Base-by-base conservation (phyloP, 2,113 vertebrate species). In the Phalacrocorax carbo region DNA sequence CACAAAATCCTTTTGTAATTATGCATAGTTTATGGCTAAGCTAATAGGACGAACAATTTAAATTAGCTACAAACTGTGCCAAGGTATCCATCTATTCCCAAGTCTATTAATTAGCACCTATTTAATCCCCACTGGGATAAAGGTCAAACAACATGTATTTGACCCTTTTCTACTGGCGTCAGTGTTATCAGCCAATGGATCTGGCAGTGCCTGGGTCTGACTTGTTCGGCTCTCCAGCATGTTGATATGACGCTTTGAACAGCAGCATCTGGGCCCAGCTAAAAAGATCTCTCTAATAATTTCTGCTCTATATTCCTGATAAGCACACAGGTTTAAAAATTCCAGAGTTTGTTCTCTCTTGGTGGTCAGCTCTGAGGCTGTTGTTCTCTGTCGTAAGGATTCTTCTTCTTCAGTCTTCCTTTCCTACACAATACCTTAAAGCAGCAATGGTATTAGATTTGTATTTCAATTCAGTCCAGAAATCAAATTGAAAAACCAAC, bases 21-120 rank as follows among this genome's bases (percentile, higher is more conserved):
- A 96, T 44, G 85, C 75, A 57, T 65, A 91, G 91, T 98, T 97
- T 94, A 97, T 51, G 64, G 73, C 81, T 38, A 46, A 94, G 27
- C 83, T 96, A 95, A 89, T 60, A 96, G 93, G 94, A 95, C 34
- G 69, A 96, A 82, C 93, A 91, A 94, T 94, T 97, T 96, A 64
- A 94, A 95, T 97, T 65, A 90, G 92, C 94, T 89, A 93, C 91
- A 92, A 94, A 68, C 84, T 64, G 88, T 95, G 94, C 86, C 88
- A 95, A 89, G 76, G 97, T 87, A 82, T 81, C 86, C 86, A 57
- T 93, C 91, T 88, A 93, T 88, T 94, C 95, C 85, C 87, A 81
- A 70, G 79, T 88, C 96, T 94, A 93, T 94, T 96, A 94, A 97
- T 98, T 97, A 94, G 97, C 97, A 95, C 96, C 88, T 70, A 92